A percentile compares a stretch with the other conserved stretches of the same genome.
These are phyloP conservation scores for Sphyrna mokarran DNA, from an alignment of 2,113 vertebrate genomes.

Conservation along the genomic window DNA sequence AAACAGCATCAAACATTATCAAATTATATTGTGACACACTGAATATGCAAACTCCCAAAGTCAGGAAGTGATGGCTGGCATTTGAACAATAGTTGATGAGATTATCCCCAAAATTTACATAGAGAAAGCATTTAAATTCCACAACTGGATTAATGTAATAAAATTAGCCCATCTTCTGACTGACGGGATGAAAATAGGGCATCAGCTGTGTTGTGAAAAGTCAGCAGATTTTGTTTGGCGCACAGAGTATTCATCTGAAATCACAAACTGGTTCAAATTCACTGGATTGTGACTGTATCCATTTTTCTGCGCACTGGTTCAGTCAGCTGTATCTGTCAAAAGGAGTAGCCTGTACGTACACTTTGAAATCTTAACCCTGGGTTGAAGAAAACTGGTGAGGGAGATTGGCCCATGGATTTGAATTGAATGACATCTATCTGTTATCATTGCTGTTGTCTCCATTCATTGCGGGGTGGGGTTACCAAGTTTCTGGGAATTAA, in stretches of 20 bases:
- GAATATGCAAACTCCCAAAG: background rate
- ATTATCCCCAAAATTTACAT: background rate
- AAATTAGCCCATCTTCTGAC: background rate
- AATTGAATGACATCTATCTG: background rate
- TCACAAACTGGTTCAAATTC: background rate
- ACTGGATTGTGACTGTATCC: background rate
- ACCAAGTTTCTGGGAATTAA: background rate
- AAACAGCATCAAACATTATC: background rate
- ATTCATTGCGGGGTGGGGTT: background rate
- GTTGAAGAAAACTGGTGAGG: background rate
- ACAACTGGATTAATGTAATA: background rate
- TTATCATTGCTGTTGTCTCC: background rate
- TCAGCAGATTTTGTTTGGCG: background rate
- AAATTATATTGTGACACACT: background rate
- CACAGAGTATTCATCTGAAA: background rate
- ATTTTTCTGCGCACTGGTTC: background rate
- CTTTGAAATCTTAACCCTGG: background rate
- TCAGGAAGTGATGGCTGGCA: background rate
- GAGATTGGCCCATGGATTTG: background rate
- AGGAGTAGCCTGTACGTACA: background rate
- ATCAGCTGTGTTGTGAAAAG: background rate
- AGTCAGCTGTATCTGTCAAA: background rate
- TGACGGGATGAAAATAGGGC: constrained; percentile 1
- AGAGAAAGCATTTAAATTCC: constrained; percentile 1
- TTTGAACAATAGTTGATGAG: background rate